These are phyloP conservation scores for Uloborus plumipes DNA, from an alignment of 2,888 invertebrate species.

Conservation along the genomic window DNA sequence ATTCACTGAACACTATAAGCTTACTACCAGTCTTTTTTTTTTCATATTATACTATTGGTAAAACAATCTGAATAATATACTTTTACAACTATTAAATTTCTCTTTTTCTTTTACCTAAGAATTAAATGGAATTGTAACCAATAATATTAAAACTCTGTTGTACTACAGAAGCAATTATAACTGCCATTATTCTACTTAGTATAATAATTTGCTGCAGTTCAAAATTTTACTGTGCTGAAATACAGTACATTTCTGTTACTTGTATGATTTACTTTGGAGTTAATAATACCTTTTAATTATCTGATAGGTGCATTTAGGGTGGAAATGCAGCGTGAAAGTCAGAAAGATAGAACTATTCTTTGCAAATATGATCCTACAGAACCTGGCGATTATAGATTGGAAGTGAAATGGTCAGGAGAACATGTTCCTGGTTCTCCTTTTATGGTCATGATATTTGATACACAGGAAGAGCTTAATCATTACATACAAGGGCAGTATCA, in stretches of 20 bases:
- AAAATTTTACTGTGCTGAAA: not conserved
- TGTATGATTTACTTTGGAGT: not conserved
- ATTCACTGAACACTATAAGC: no score
- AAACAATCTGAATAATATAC: no score
- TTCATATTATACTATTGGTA: no score
- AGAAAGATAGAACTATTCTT: constrained; percentile 96
- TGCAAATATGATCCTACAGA: constrained; percentile 99
- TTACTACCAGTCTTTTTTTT: no score
- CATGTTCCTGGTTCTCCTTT: constrained; percentile 98
- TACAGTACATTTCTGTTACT: not conserved
- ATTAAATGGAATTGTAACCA: no score
- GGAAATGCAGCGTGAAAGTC: constrained; percentile 98
- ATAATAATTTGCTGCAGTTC: no score
- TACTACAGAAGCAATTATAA: no score
- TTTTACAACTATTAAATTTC: no score
- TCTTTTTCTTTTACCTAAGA: no score
- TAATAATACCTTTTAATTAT: not conserved
- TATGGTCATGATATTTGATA: constrained; percentile 98
- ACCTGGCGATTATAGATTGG: constrained; percentile 97
- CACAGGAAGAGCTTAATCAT: constrained; percentile 89
- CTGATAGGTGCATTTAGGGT: constrained; percentile 92
- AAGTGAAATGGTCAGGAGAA: constrained; percentile 97
- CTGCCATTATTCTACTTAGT: no score
- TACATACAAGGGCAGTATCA: constrained; percentile 71
- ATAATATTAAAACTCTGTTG: no score